Conservation (phyloP, 1,140 invertebrate genomes). For the Drosophila sp. region DNA sequence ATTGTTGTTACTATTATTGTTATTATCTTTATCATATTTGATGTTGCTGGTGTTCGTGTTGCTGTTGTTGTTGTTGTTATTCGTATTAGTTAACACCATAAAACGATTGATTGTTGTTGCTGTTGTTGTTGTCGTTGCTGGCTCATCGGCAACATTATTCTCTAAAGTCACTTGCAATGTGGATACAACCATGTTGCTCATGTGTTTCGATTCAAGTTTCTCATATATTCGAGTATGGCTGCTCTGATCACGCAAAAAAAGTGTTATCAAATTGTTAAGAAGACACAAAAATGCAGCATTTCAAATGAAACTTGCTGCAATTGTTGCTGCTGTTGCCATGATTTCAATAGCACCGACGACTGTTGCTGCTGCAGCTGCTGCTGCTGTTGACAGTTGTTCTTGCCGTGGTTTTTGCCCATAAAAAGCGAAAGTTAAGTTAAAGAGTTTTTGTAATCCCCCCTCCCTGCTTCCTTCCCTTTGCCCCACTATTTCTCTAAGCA, state of each 20-base stretch:
- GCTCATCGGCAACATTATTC: conserved; percentile 39
- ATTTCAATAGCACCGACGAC: no score
- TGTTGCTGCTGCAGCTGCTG: conserved; percentile 22
- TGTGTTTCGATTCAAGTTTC: background rate
- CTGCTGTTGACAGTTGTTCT: conserved; percentile 31
- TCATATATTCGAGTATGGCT: no score
- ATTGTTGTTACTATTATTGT: conserved; percentile 38
- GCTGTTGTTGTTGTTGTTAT: conserved; percentile 33
- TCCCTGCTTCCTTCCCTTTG: conserved; percentile 8
- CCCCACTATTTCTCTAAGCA: conserved; percentile 5
- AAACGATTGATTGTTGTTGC: conserved; percentile 5
- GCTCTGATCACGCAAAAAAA: conserved; percentile 56
- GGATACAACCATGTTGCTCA: conserved; percentile 66
- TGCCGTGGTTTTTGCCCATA: background rate
- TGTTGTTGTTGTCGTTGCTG: conserved; percentile 23
- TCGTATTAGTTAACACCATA: conserved; percentile 15
- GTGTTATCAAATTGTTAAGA: conserved; percentile 50
- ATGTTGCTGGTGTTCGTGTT: conserved; percentile 33
- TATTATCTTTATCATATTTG: conserved; percentile 36
- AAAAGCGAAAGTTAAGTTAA: conserved; percentile 63
- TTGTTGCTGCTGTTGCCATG: conserved; percentile 8
- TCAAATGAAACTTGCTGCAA: conserved; percentile 33
- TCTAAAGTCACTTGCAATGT: conserved; percentile 73
- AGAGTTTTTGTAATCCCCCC: conserved; percentile 49
- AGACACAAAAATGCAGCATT: conserved; percentile 69